Evolutionary conservation across 2,113 vertebrate genomes (phyloP).

Genomic region (Colius striatus): DNA sequence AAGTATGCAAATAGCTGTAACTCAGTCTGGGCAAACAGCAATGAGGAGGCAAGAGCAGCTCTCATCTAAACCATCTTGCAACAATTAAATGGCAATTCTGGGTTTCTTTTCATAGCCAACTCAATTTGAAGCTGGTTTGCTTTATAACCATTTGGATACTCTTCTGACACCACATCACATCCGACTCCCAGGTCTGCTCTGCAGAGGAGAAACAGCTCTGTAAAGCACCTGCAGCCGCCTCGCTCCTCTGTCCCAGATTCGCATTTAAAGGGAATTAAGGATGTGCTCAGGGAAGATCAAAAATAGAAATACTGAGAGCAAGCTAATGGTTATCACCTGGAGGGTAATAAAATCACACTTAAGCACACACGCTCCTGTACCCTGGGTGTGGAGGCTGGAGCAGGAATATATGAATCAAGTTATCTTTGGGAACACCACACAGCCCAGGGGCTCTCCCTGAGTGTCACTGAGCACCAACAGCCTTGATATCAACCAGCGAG

Average conservation of each 20-base stretch:
- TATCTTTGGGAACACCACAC: neutral
- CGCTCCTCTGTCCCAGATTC: slow-evolving; percentile 39
- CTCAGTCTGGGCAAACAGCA: neutral
- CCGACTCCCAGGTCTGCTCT: neutral
- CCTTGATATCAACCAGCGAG: neutral
- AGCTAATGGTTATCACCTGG: neutral
- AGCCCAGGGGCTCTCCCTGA: neutral
- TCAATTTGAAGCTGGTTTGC: neutral
- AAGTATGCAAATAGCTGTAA: neutral
- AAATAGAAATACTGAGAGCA: slow-evolving; percentile 31
- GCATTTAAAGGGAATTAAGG: slow-evolving; percentile 42
- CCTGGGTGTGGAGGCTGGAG: neutral
- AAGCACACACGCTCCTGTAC: neutral
- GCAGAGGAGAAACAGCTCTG: neutral
- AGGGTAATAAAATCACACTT: slow-evolving; percentile 1
- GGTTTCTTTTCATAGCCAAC: neutral
- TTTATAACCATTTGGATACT: neutral
- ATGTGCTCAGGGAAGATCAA: neutral
- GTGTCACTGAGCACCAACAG: neutral
- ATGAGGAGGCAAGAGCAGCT: neutral
- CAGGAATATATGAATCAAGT: neutral
- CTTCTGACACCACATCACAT: neutral
- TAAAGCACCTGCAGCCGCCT: neutral
- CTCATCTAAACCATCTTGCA: neutral
- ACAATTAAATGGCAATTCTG: neutral